These are phyloP conservation scores for Drosophila sproati DNA, from an alignment of 1,140 invertebrate species.

Conservation along the genomic window DNA sequence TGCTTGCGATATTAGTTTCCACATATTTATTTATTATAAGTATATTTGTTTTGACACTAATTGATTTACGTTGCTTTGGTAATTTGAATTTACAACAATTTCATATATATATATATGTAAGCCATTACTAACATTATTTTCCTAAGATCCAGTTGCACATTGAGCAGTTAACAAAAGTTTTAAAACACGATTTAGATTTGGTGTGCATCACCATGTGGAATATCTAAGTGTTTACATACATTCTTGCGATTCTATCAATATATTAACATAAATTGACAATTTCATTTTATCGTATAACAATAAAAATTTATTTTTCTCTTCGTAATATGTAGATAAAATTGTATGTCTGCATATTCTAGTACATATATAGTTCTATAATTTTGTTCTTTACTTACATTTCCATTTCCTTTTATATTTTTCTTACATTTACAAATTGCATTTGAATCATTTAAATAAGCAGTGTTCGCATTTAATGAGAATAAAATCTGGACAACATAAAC, in stretches of 20 bases:
- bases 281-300: constrained; percentile 17
- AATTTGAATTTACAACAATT: constrained; percentile 81
- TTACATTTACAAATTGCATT: constrained; percentile 15
- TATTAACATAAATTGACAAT: constrained; percentile 19
- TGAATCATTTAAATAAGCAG: constrained; percentile 26
- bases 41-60: constrained; percentile 77
- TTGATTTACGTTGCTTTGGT: constrained; percentile 64
- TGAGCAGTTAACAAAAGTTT: constrained; percentile 50
- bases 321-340: constrained; percentile 5
- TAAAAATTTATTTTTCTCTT: neutral
- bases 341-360: constrained; percentile 12
- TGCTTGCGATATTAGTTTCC: constrained; percentile 4
- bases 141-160: constrained; percentile 26
- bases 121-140: constrained; percentile 47
- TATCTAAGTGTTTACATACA: constrained; percentile 40
- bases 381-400: constrained; percentile 17
- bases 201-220: constrained; percentile 26
- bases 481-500: constrained; percentile 46
- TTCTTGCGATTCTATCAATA: constrained; percentile 19
- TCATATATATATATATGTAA: constrained; percentile 32
- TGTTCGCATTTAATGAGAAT: constrained; percentile 11
- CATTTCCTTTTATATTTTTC: constrained; percentile 28
- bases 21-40: constrained; percentile 51
- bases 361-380: constrained; percentile 15
- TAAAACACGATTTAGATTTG: constrained; percentile 35